phyloP scores from a whole-genome alignment of 2,888 invertebrate species.

The Ellobium chinense region DNA sequence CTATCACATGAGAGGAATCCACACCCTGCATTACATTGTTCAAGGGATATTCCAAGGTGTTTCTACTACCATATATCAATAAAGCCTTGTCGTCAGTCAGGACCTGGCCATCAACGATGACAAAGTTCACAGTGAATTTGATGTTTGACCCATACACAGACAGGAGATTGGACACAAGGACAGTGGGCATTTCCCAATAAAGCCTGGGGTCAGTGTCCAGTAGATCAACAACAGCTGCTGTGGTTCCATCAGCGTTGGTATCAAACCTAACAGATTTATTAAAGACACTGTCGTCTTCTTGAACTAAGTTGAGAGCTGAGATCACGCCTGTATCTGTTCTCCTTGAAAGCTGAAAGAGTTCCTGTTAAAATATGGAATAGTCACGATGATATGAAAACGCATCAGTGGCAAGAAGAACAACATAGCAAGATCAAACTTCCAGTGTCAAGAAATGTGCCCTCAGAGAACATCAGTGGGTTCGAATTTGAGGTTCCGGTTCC shows the following conservation, averaged over 20 bases:
- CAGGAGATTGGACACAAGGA: conserved; percentile 43
- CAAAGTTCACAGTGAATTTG: conserved; percentile 21
- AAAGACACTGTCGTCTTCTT: not conserved
- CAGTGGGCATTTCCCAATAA: conserved; percentile 35
- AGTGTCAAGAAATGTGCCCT: too few species aligned
- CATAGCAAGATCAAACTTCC: too few species aligned
- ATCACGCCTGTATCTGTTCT: not conserved
- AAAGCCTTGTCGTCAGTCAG: conserved; percentile 30
- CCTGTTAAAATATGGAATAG: not conserved
- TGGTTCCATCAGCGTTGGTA: not conserved
- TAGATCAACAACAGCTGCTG: not conserved
- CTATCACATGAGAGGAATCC: not conserved
- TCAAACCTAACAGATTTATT: conserved; percentile 1
- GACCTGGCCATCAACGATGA: not conserved
- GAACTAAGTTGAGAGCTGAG: not conserved
- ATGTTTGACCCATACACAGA: conserved; percentile 52
- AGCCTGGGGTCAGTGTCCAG: conserved; percentile 9
- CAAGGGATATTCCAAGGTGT: conserved; percentile 6
- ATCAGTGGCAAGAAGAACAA: too few species aligned
- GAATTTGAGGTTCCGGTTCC: too few species aligned
- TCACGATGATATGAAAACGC: not conserved
- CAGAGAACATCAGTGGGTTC: too few species aligned
- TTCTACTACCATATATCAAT: conserved; percentile 29
- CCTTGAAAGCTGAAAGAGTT: not conserved
- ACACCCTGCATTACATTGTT: conserved; percentile 12